These are phyloP conservation scores for Diorhabda sublineata DNA, from an alignment of 1,140 invertebrate genomes.

Conservation along the genomic window DNA sequence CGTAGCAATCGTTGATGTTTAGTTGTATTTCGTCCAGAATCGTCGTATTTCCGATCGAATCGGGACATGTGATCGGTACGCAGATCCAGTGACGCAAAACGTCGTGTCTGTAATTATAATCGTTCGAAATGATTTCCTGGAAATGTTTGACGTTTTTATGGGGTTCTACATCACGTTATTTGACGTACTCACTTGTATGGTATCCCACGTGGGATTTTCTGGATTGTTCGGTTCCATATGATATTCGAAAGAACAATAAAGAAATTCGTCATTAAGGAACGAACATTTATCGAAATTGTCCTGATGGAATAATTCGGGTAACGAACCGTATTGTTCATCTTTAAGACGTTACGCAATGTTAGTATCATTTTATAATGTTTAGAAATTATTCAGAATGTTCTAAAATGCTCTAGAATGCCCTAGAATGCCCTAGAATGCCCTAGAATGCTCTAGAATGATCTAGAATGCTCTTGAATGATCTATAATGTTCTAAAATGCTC, in stretches of 20 bases:
- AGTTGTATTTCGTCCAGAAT: constrained; percentile 4
- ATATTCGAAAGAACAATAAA: constrained; percentile 21
- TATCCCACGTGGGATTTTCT: constrained; percentile 15
- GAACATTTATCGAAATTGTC: constrained; percentile 26
- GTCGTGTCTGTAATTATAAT: constrained; percentile 28
- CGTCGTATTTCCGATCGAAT: constrained; percentile 10
- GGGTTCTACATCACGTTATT: no score
- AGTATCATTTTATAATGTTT: no score
- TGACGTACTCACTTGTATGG: constrained; percentile 13
- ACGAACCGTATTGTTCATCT: constrained; percentile 23
- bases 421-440: no score
- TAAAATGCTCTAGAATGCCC: no score
- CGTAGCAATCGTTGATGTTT: constrained; percentile 18
- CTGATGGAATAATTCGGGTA: constrained; percentile 20
- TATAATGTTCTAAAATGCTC: no score
- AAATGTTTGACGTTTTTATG: background rate
- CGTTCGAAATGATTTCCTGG: constrained; percentile 13
- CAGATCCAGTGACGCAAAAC: constrained; percentile 28
- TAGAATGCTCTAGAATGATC: no score
- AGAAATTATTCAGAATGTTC: background rate
- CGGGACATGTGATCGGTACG: constrained; percentile 26
- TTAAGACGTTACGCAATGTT: background rate
- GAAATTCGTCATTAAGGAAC: constrained; percentile 14
- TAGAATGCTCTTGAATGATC: no score
- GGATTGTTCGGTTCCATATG: constrained; percentile 15